Evolutionary conservation across 2,888 invertebrate species (phyloP), one percentile per base, ranked within the genome.

Genomic region (Teleiodes luculella): DNA sequence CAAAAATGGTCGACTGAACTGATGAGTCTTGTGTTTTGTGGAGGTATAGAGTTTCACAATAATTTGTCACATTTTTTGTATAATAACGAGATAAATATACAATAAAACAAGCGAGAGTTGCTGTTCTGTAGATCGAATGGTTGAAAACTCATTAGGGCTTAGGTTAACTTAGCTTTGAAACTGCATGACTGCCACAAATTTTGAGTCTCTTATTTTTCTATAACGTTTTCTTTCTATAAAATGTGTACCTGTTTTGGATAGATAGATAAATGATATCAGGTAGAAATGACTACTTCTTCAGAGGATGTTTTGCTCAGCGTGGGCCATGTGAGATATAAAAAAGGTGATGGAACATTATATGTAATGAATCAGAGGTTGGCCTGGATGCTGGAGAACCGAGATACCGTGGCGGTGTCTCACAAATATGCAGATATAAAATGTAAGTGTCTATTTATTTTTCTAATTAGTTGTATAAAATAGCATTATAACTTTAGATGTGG

Each of bases 241-340:
- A 35, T 1, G 50, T 50, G 33, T 50, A 35, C n/a, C n/a, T n/a
- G n/a, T 49, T 36, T 37, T 50, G 37, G 16, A 37, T 35, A 28
- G 37, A n/a, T 37, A 36, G 30, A 8, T 31, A 8, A 3, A 10
- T 47, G 46, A 53, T 53, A 41, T 28, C 33, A 11, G 59, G 51
- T 57, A 55, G 76, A 65, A 63, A 96, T 96, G 95, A 94, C 95
- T 64, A 95, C 96, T 53, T 96, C 96, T 60, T 96, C 96, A 55
- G 99, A 99, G 90, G 98, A 98, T 87, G 98, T 99, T 54, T 90
- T 98, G 66, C 91, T 98, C 64, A 97, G 98, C 90, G 95, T 98
- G 67, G 94, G 95, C 62, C 93, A 96, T 85, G 98, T 99, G 58
- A 94, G 96, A 59, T 97, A 95, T 79, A 98, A 98, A 85, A 99